Percentiles rank a stretch among this genome's conserved stretches.
These are phyloP conservation scores for Glyphotaelius pellucidus DNA, from an alignment of 2,888 invertebrate species.

Conservation along the genomic window DNA sequence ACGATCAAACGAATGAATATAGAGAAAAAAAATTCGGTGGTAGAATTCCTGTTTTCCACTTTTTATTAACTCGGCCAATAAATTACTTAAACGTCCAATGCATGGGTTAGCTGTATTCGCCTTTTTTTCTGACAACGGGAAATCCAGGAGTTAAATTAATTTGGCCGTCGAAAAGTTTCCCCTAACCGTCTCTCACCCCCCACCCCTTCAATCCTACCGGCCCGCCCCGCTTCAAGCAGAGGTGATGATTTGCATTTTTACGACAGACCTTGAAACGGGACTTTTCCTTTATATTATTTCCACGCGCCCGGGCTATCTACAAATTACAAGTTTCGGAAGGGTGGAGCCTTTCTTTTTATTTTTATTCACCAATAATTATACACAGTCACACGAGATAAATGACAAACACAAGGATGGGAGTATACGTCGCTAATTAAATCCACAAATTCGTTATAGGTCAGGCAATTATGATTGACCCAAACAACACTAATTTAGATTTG, in stretches of 20 bases:
- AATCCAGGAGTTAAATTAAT: constrained; percentile 26
- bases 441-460: too few relatives aligned
- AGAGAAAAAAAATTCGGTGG: not conserved
- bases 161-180: not conserved
- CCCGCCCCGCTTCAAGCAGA: not conserved
- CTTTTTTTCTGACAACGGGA: constrained; percentile 24
- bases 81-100: constrained; percentile 19
- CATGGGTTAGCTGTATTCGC: constrained; percentile 13
- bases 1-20: not conserved
- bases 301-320: not conserved
- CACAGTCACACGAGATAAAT: not conserved
- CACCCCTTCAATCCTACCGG: not conserved
- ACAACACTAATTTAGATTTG: too few relatives aligned
- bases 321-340: not conserved
- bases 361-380: not conserved
- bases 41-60: not conserved
- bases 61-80: not conserved
- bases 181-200: not conserved
- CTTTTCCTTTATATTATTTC: not conserved
- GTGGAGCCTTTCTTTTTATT: not conserved
- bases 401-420: not conserved
- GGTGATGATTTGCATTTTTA: constrained; percentile 52
- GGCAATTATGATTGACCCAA: too few relatives aligned
- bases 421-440: not conserved
- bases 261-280: constrained; percentile 38